Evolutionary conservation across 2,797 vertebrate genomes (phyloP).

Genomic region (Poliocrania exsul): DNA sequence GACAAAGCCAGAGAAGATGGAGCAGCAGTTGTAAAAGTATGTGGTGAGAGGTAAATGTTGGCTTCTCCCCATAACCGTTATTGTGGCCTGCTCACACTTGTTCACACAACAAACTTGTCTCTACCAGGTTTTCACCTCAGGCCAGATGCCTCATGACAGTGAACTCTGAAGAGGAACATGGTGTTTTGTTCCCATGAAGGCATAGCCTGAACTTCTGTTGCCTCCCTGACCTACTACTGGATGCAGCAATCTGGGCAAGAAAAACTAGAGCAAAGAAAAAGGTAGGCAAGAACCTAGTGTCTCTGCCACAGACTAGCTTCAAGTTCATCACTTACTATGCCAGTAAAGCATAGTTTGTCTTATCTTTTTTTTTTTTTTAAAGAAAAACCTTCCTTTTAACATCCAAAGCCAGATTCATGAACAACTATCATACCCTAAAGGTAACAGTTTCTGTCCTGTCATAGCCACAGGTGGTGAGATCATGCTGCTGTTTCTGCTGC

Average conservation of each 20-base stretch:
- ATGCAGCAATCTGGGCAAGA: background rate
- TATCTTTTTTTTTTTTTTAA: background rate
- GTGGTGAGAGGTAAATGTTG: conserved; percentile 10
- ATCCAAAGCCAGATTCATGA: background rate
- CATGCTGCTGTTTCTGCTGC: background rate
- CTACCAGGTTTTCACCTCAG: conserved; percentile 1
- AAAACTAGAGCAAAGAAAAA: background rate
- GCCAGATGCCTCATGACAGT: background rate
- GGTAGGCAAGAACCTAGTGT: background rate
- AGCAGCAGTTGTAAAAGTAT: background rate
- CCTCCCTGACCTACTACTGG: fast-evolving
- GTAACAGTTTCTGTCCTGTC: background rate
- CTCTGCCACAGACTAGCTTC: background rate
- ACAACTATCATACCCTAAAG: background rate
- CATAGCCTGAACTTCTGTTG: background rate
- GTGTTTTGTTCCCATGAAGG: background rate
- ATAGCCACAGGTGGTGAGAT: background rate
- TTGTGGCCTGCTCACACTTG: conserved; percentile 20
- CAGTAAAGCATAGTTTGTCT: background rate
- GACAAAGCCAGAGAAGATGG: background rate
- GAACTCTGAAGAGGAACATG: background rate
- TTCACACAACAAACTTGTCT: conserved; percentile 20
- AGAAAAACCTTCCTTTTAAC: background rate
- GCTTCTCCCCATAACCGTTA: background rate
- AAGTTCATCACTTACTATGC: background rate